Conservation (phyloP, 2,113 vertebrate species). For the Lipotes vexillifer region DNA sequence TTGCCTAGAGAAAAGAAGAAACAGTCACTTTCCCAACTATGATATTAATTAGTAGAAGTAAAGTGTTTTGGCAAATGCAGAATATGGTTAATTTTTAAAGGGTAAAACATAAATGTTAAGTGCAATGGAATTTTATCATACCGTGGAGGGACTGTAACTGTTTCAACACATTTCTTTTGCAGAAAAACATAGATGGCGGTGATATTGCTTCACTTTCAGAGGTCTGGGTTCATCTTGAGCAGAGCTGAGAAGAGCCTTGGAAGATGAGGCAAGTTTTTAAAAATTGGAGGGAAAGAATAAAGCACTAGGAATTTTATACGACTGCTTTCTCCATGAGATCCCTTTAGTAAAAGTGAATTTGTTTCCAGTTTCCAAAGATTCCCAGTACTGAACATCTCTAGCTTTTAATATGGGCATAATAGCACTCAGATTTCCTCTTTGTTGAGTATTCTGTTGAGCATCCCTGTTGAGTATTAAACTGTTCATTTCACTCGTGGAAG, state of each 20-base stretch:
- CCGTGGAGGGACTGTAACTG: neutral
- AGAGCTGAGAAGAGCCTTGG: neutral
- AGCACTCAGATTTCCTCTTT: neutral
- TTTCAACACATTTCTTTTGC: neutral
- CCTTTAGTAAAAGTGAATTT: slow-evolving; percentile 23
- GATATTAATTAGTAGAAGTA: slow-evolving; percentile 63
- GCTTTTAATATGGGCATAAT: neutral
- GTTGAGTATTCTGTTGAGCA: no score
- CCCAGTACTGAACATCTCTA: neutral
- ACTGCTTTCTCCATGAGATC: neutral
- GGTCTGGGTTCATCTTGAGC: neutral
- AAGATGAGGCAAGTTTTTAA: neutral
- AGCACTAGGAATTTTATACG: neutral
- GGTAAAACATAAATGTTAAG: slow-evolving; percentile 51
- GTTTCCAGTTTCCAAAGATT: slow-evolving; percentile 27
- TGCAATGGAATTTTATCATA: slow-evolving; percentile 40
- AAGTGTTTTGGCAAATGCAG: slow-evolving; percentile 56
- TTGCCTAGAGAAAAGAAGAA: slow-evolving; percentile 60
- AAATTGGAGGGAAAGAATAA: neutral
- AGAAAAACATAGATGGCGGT: neutral
- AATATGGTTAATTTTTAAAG: slow-evolving; percentile 64
- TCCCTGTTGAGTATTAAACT: slow-evolving; percentile 13
- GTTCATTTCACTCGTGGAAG: slow-evolving; percentile 26
- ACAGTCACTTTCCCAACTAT: slow-evolving; percentile 51
- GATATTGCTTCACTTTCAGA: slow-evolving; percentile 1